Evolutionary conservation across 2,888 invertebrate genomes (phyloP), one percentile per base, ranked within the genome.

Genomic region (Lepidochrysops patricia): DNA sequence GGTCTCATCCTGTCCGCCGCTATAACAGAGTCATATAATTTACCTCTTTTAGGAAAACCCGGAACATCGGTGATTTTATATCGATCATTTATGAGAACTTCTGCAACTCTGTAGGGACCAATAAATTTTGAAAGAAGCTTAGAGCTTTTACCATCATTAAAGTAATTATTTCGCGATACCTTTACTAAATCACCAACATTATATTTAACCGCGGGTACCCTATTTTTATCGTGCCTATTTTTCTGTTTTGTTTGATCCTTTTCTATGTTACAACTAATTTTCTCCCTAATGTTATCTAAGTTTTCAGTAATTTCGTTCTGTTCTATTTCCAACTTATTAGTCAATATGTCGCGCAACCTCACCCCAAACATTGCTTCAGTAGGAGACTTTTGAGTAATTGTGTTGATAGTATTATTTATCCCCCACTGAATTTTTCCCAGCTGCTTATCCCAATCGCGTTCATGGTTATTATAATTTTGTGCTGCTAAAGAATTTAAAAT

Each of bases 401-500:
- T 13, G 60, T 62, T 62, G 27, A 60, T 29, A 25, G 62, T 62
- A 25, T 60, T 60, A 32, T 62, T 62, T 12, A 62, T 57, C 15
- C 62, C 60, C 60, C 62, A 60, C 15, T 62, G 62, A 27, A 59
- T 49, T 50, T 61, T 57, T 27, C 59, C 59, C 26, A 59, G 37
- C 9, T 43, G 50, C 50, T 26, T 57, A 29, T 59, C 59, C 61
- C 61, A 61, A 43, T 59, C 26, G n/a, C 50, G 59, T 54, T 59
- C 59, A 19, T 49, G 5, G 43, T 6, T 2, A 43, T 43, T 19
- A 15, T 2, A 37, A 61, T 58, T 62, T 62, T 34, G 54, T 62
- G 19, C 64, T 52, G 7, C 61, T 61, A 32, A 37, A 72, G 58
- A 79, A 78, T 2, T n/a, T n/a, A n/a, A n/a, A n/a, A n/a, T n/a